Conservation (phyloP, 2,797 vertebrate genomes). For the Cheirogaleus major region DNA sequence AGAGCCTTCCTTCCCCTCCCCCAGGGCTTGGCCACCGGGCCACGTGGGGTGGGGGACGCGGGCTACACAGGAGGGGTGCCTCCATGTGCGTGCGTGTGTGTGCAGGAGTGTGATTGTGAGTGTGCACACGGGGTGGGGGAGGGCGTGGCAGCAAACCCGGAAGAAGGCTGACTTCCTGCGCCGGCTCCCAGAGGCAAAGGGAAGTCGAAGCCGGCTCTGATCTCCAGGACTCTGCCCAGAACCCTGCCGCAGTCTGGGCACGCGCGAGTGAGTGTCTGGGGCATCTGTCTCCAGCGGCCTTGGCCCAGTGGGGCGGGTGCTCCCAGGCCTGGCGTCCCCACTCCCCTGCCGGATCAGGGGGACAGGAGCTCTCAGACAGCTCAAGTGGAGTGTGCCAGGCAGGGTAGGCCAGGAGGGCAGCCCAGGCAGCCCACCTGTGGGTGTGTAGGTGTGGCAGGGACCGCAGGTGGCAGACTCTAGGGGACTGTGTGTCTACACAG, state of each 20-base stretch:
- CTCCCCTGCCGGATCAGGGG: not conserved
- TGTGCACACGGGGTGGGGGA: not conserved
- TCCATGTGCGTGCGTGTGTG: not conserved
- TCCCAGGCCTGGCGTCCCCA: not conserved
- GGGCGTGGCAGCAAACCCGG: not conserved
- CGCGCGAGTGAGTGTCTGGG: not conserved
- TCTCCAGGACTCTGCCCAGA: not conserved
- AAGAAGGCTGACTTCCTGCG: not conserved
- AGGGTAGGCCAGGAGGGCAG: not conserved
- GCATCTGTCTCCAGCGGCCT: not conserved
- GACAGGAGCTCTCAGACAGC: not conserved
- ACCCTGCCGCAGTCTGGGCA: no score
- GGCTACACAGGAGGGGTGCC: not conserved
- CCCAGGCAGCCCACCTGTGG: not conserved
- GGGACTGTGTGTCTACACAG: rapidly evolving
- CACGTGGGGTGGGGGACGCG: no score
- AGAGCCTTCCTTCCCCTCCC: not conserved
- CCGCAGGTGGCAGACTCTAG: not conserved
- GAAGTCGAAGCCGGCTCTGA: no score
- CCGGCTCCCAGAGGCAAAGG: not conserved
- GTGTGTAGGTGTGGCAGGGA: no score
- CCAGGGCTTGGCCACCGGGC: not conserved
- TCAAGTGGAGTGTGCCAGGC: not conserved
- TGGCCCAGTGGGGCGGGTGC: no score
- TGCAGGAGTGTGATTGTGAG: not conserved